phyloP scores from a whole-genome alignment of 2,797 vertebrate species.

The Novumbra hubbsi region DNA sequence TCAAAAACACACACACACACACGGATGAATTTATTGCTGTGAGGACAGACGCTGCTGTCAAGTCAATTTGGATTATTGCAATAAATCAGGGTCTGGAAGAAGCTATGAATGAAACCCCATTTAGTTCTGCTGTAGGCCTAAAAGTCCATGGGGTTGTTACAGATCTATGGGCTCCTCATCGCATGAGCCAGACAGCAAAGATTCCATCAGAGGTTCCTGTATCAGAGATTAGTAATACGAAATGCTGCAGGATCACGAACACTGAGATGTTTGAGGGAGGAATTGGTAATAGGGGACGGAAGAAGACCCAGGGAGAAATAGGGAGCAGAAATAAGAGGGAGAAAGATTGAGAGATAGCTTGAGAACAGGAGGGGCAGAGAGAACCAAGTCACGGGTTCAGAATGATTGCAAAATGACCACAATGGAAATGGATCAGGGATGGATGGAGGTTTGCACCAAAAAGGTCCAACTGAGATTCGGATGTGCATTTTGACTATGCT shows the following conservation, averaged over 20 bases:
- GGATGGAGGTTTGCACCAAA: no score
- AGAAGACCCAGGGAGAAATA: neutral
- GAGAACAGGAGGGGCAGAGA: neutral
- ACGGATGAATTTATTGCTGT: conserved; percentile 14
- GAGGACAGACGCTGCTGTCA: neutral
- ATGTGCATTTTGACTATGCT: no score
- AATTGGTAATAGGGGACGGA: neutral
- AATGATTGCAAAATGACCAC: no score
- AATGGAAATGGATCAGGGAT: no score
- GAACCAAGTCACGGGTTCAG: neutral
- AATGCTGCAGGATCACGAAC: neutral
- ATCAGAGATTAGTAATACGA: neutral
- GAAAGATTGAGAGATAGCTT: neutral
- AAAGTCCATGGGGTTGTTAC: neutral
- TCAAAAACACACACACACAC: conserved; percentile 7
- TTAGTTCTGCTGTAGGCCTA: neutral
- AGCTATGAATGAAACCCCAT: neutral
- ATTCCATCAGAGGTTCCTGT: neutral
- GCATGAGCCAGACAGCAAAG: neutral
- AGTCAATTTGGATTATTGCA: neutral
- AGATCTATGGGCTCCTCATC: neutral
- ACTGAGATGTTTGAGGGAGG: neutral
- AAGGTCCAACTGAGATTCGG: no score
- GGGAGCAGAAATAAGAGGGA: neutral
- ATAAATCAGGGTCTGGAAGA: neutral